A percentile compares a stretch with the other conserved stretches of the same genome.
Conservation (phyloP, 2,797 vertebrate species). For the Diglossa cyanea region DNA sequence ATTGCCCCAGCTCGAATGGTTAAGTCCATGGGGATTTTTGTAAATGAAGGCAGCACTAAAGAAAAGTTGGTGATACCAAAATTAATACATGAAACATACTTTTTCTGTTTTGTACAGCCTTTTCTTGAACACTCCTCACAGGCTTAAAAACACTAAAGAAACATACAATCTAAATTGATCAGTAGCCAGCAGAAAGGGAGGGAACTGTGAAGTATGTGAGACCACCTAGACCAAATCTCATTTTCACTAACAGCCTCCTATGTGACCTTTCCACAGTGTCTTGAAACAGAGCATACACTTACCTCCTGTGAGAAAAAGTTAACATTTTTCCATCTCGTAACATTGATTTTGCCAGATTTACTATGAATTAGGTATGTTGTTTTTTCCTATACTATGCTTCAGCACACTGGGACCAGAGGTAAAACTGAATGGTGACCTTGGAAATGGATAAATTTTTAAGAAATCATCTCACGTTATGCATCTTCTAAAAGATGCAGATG, state of each 20-base stretch:
- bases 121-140: neutral
- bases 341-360: neutral
- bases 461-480: neutral
- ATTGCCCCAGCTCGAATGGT: constrained; percentile 90
- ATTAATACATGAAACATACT: neutral
- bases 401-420: neutral
- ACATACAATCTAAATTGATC: neutral
- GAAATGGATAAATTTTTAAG: neutral
- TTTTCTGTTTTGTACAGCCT: neutral
- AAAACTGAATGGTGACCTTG: neutral
- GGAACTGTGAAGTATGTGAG: neutral
- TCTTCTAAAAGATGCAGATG: neutral
- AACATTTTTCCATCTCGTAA: neutral
- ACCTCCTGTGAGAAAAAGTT: neutral
- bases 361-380: neutral
- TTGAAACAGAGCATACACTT: neutral
- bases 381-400: neutral
- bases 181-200: neutral
- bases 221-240: neutral
- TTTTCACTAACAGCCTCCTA: neutral
- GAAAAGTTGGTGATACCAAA: neutral
- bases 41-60: constrained; percentile 94
- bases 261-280: neutral
- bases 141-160: neutral
- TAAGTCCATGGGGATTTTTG: constrained; percentile 94